Conservation (phyloP, 1,140 invertebrate genomes). For the Dendroctonus valens region DNA sequence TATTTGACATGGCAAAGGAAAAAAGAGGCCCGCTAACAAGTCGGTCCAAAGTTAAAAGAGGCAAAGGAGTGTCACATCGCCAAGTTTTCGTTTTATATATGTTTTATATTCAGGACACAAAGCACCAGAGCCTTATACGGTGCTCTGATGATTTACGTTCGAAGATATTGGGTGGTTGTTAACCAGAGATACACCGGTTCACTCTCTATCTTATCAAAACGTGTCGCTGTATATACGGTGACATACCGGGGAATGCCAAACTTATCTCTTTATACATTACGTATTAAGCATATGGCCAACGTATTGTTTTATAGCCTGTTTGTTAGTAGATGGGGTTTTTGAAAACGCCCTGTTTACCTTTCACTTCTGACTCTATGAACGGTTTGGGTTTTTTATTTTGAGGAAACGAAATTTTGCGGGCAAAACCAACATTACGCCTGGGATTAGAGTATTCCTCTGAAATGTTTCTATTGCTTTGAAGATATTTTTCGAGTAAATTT, state of each 20-base stretch:
- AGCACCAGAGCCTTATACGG: slow-evolving; percentile 26
- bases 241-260: slow-evolving; percentile 24
- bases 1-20: slow-evolving; percentile 27
- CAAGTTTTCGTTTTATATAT: slow-evolving; percentile 31
- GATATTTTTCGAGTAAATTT: no score
- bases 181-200: slow-evolving; percentile 19
- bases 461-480: no score
- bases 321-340: no score
- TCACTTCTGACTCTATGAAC: no score
- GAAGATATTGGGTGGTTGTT: slow-evolving; percentile 31
- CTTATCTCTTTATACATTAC: slow-evolving; percentile 26
- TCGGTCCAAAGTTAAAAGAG: slow-evolving; percentile 26
- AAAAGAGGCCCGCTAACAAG: slow-evolving; percentile 26
- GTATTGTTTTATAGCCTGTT: no score
- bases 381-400: no score
- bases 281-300: slow-evolving; percentile 8
- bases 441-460: no score
- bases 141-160: slow-evolving; percentile 31
- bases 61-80: slow-evolving; percentile 25
- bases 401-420: no score
- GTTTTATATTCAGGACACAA: slow-evolving; percentile 30
- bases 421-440: no score
- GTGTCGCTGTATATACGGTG: slow-evolving; percentile 28
- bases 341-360: no score
- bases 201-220: slow-evolving; percentile 26